Base-by-base conservation (phyloP, 1,140 invertebrate genomes). In the Calycopis cecrops region DNA sequence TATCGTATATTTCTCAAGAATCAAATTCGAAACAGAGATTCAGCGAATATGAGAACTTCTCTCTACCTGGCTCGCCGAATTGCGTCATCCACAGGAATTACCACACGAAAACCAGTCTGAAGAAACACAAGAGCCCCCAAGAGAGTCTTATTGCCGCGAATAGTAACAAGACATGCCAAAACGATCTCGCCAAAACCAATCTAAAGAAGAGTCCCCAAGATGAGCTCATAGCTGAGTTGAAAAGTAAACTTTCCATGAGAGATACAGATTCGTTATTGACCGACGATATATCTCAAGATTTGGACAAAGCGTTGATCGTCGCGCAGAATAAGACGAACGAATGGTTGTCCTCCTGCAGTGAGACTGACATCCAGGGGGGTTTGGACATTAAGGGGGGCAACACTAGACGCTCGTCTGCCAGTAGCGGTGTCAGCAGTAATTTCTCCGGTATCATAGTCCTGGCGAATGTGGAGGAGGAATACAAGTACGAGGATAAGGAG, bases 401-500 rank as follows among this genome's bases (percentile, higher is more conserved):
- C 63, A 84, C 81, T 8, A 80, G 84, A 61, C 66, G 81, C 52
- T 85, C 84, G 53, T 84, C 80, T 18, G 78, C 78, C 0, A 87
- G 79, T 33, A 87, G 84, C 35, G 84, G 84, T 48, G 79, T 87
- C 0, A 87, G 80, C 50, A 86, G 83, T 48, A 79, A 69, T 38
- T 80, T 69, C 33, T 85, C 79, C 9, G 71, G 83, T 0, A 84
- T 69, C 54, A 87, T 87, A 35, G 63, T 80, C 4, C 40, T 87
- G 21, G 83, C 91, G 0, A 91, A 84, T 66, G 78, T 93, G 17
- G 90, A 92, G 14, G 94, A 94, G 73, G 91, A 94, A 56, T 95
- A 94, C 64, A 92, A 92, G 50, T 94, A 95, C 74, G 90, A 92
- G 42, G 93, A 95, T 79, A 80, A 85, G 55, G 92, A 94, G 51